These are phyloP conservation scores for Notolepis coatsorum DNA, from an alignment of 2,797 vertebrate genomes.

Conservation along the genomic window DNA sequence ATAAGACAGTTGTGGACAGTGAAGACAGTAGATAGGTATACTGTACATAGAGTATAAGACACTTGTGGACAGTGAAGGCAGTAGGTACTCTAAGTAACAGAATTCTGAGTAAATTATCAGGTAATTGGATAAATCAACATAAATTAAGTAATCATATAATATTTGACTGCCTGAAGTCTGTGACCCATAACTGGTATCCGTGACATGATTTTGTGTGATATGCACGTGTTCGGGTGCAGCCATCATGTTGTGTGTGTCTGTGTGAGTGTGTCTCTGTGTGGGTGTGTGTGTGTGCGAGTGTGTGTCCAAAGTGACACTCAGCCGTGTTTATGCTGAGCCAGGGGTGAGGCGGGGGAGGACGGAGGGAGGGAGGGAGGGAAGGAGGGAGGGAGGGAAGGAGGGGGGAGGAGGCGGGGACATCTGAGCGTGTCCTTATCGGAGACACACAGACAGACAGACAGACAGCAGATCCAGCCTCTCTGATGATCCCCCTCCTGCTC, in stretches of 20 bases:
- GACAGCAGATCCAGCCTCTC: slow-evolving; percentile 25
- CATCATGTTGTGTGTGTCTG: slow-evolving; percentile 5
- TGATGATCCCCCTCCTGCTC: slow-evolving; percentile 20
- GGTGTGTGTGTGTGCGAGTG: neutral
- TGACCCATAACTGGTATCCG: no score
- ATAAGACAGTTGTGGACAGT: no score
- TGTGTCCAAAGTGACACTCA: slow-evolving; percentile 32
- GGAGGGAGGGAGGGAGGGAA: neutral
- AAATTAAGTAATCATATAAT: no score
- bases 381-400: slow-evolving; percentile 30
- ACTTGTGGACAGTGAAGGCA: no score
- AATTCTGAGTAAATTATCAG: no score
- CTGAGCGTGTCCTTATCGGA: slow-evolving; percentile 56
- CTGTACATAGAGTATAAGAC: no score
- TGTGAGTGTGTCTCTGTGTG: neutral
- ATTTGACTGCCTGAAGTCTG: no score
- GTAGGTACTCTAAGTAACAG: no score
- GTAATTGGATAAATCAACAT: no score
- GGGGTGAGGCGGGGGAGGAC: no score
- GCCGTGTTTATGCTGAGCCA: neutral
- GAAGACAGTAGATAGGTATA: no score
- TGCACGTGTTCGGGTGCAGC: slow-evolving; percentile 1
- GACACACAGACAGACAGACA: slow-evolving; percentile 30
- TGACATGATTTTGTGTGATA: no score
- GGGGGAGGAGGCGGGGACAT: slow-evolving; percentile 35